Conservation (phyloP, 2,888 invertebrate genomes). For the Drosophila conformis region DNA sequence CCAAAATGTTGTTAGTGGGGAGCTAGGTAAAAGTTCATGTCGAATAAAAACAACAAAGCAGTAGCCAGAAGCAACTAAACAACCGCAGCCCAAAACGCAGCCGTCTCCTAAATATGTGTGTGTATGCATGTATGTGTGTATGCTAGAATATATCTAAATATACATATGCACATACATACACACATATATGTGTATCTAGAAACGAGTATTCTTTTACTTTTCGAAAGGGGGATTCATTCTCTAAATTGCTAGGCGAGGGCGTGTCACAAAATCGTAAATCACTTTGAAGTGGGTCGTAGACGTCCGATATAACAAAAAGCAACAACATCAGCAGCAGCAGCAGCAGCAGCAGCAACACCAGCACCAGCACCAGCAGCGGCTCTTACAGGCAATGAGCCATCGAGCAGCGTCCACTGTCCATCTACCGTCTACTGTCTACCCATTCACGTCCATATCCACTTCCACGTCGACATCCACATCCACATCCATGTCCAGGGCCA, state of each 20-base stretch:
- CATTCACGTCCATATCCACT: slow-evolving; percentile 24
- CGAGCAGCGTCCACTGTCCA: slow-evolving; percentile 9
- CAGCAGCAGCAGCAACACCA: slow-evolving; percentile 34
- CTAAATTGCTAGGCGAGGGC: slow-evolving; percentile 84
- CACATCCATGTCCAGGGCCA: slow-evolving; percentile 8
- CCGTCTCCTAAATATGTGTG: slow-evolving; percentile 26
- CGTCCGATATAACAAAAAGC: slow-evolving; percentile 65
- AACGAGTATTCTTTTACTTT: slow-evolving; percentile 41
- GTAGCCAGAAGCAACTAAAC: slow-evolving; percentile 30
- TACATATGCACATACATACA: slow-evolving; percentile 12
- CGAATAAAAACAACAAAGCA: slow-evolving; percentile 27
- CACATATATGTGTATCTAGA: slow-evolving; percentile 5
- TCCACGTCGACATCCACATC: not conserved
- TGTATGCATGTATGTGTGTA: slow-evolving; percentile 16
- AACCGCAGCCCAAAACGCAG: slow-evolving; percentile 25
- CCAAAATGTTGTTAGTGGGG: slow-evolving; percentile 34
- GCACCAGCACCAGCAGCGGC: slow-evolving; percentile 37
- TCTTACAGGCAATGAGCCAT: slow-evolving; percentile 36
- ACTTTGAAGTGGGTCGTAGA: slow-evolving; percentile 85
- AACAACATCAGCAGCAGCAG: slow-evolving; percentile 41
- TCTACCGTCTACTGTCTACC: slow-evolving; percentile 26
- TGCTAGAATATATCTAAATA: slow-evolving; percentile 26
- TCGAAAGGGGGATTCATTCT: slow-evolving; percentile 68
- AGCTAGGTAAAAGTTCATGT: slow-evolving; percentile 65
- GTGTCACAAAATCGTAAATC: slow-evolving; percentile 84